Evolutionary conservation across 2,113 vertebrate species (phyloP), one percentile per base, ranked within the genome.

Genomic region (Lasiurus borealis): DNA sequence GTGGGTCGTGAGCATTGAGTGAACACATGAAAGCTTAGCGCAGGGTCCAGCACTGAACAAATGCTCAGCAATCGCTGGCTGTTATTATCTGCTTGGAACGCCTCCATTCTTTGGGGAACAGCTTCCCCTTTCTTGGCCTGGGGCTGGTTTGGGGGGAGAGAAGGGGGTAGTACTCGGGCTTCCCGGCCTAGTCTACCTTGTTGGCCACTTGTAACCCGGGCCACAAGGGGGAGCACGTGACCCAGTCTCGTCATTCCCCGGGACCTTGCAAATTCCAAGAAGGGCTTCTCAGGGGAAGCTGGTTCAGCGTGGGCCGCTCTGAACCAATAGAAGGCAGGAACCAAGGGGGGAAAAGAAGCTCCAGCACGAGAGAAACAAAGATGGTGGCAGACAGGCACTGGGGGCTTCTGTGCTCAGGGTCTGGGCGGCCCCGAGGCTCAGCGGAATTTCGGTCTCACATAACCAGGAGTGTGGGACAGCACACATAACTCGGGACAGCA

Each of bases 141-240:
- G 8, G 4, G 2, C 29, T 0, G 27, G 44, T n/a, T n/a, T n/a
- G 40, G 40, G 40, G 40, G 40, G 40, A 40, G 5, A 40, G 40
- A 40, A 40, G 40, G 40, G 40, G 40, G n/a, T n/a, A n/a, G 46
- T n/a, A 18, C 3, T 40, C 62, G 21, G 5, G 50, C 59, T 54
- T 40, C 44, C 46, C n/a, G n/a, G n/a, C n/a, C 31, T 25, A 9
- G 16, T 11, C 34, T 21, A 0, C 18, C 69, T 50, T 0, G n/a
- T 15, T 73, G 48, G 46, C 52, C 50, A 66, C 2, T 2, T 36
- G n/a, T 50, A 34, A 59, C 34, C 71, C n/a, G 59, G 71, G 71
- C 52, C 86, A 87, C 88, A 64, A 92, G 36, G 48, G 88, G 75
- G 81, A 81, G 89, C 69, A 40, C 2, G 75, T 34, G 59, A 66